Evolutionary conservation across 2,888 invertebrate species (phyloP).

Genomic region (Pimpla rufipes): DNA sequence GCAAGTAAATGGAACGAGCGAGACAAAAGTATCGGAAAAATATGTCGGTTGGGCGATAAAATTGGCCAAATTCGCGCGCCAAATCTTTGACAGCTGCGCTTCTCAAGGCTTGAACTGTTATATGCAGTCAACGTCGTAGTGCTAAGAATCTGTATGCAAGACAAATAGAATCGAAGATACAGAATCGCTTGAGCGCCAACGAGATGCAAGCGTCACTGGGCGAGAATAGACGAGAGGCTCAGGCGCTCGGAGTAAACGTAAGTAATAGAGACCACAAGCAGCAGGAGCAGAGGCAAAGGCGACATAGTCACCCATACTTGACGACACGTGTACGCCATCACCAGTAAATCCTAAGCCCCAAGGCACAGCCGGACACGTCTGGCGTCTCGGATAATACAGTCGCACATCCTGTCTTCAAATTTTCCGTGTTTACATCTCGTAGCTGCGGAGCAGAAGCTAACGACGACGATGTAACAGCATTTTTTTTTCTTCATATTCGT

Average conservation of each 20-base stretch:
- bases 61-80: not conserved
- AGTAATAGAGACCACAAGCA: constrained; percentile 28
- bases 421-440: constrained; percentile 44
- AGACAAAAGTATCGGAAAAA: not conserved
- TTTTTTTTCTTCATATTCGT: not conserved
- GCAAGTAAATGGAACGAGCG: not conserved
- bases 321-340: constrained; percentile 38
- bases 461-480: not conserved
- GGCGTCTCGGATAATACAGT: constrained; percentile 25
- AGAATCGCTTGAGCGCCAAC: constrained; percentile 3
- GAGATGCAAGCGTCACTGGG: constrained; percentile 42
- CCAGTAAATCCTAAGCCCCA: not conserved
- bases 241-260: constrained; percentile 28
- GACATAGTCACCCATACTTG: constrained; percentile 6
- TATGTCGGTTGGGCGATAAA: not conserved
- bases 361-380: constrained; percentile 44
- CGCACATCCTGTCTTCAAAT: constrained; percentile 32
- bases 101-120: not conserved
- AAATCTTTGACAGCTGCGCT: not conserved
- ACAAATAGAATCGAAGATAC: constrained; percentile 43
- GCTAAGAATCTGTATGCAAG: not conserved
- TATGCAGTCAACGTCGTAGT: not conserved
- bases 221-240: constrained; percentile 52
- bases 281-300: constrained; percentile 12
- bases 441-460: not conserved